Percentiles rank a stretch among this genome's conserved stretches.
phyloP scores from a whole-genome alignment of 2,113 vertebrate genomes.

The Hydrolagus affinis region DNA sequence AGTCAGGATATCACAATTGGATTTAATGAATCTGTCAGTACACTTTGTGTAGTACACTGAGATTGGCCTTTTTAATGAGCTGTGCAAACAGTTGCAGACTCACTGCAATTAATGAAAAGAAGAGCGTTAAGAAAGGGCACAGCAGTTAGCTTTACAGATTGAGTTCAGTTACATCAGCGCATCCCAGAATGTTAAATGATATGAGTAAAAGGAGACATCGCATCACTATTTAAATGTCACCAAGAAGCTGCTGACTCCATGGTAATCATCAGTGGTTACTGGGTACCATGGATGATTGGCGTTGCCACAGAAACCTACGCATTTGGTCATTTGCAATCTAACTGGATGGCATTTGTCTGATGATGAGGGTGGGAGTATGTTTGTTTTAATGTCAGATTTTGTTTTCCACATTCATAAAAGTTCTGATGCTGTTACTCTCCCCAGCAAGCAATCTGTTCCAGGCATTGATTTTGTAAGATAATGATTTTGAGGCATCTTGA shows the following conservation, averaged over 20 bases:
- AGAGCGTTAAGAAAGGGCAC: not conserved
- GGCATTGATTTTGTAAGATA: too few relatives aligned
- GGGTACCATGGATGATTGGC: too few relatives aligned
- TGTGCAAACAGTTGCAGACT: constrained; percentile 5
- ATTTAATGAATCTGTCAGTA: constrained; percentile 28
- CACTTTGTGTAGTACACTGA: constrained; percentile 15
- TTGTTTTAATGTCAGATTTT: too few relatives aligned
- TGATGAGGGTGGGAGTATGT: too few relatives aligned
- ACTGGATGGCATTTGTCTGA: too few relatives aligned
- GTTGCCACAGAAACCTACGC: too few relatives aligned
- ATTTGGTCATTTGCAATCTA: too few relatives aligned
- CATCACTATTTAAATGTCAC: not conserved
- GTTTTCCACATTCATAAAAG: too few relatives aligned
- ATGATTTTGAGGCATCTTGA: too few relatives aligned
- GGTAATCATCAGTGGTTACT: not conserved
- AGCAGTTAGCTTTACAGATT: not conserved
- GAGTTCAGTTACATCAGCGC: not conserved
- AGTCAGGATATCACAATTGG: constrained; percentile 23
- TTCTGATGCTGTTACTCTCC: too few relatives aligned
- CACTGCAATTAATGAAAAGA: not conserved
- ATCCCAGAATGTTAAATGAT: not conserved
- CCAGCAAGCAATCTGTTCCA: too few relatives aligned
- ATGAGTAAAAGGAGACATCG: too few relatives aligned
- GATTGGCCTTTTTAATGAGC: constrained; percentile 6
- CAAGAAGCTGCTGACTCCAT: not conserved